Base-by-base conservation (phyloP, 2,888 invertebrate species). In the Chaetogeoica ovagalla region DNA sequence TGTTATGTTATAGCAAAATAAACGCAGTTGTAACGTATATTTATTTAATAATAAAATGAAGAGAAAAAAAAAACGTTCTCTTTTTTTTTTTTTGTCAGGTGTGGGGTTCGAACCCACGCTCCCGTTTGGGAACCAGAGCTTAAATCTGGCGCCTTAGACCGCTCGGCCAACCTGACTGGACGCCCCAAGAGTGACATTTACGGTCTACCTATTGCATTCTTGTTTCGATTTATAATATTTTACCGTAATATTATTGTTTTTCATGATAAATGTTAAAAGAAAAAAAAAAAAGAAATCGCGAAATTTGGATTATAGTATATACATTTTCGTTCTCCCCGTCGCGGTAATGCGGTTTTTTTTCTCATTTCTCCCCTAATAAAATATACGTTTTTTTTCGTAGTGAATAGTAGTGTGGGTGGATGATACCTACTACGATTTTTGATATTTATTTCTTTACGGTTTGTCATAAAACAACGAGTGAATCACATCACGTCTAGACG, bases 21-120 rank as follows among this genome's bases (percentile, higher is more conserved):
- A 43, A 43, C 43, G 43, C 7, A 43, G 43, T 43, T 7, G 43
- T 43, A 43, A 43, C 6, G 11, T 43, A 43, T 43, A 8, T n/a
- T n/a, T n/a, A n/a, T n/a, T 39, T 39, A 39, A 39, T 7, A 43
- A 43, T 5, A 9, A 43, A 11, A 9, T 43, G 6, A 4, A 43
- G 6, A 7, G 43, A 59, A 59, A 59, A 59, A 8, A 59, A 59
- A n/a, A 59, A 59, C 1, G 3, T 59, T 59, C 55, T n/a, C 55
- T 70, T n/a, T n/a, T n/a, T n/a, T n/a, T n/a, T n/a, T n/a, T n/a
- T n/a, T n/a, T 84, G 84, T 84, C 84, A 85, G 84, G 89, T 91
- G 91, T 91, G 91, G 91, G 91, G 91, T 91, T 91, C 91, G 92
- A 92, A 91, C 91, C 91, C 91, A 91, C 91, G 91, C 91, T 91